Base-by-base conservation (phyloP, 2,113 vertebrate genomes). In the Atherinomorus stipes region DNA sequence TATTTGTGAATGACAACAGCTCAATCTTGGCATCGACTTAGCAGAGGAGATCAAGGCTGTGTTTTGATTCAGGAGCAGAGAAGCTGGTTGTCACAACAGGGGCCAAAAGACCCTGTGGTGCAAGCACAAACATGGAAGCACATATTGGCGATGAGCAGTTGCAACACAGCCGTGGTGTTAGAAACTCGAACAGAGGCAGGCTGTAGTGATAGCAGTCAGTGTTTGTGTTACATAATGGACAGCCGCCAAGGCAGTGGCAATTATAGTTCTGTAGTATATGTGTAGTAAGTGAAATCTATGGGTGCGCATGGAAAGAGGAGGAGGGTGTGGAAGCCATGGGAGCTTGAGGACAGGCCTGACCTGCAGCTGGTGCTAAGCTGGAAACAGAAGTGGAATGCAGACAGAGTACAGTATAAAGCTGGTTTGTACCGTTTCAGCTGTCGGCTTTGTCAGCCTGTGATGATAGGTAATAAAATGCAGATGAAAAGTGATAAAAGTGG, bases 161-260 rank as follows among this genome's bases (percentile, higher is more conserved):
- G 4, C 44, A 53, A 52, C 84, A 67, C 71, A 51, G 78, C 85
- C 67, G 82, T 67, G 85, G 71, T 70, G 61, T 50, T 56, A 64
- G 90, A 79, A 92, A 92, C 79, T 63, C 26, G 79, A 92, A 83
- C 58, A 25, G 58, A 64, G 62, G 54, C 69, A 37, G n/a, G 42
- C 56, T 1, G 60, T 94, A 74, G 92, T 91, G 90, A 94, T 90
- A 91, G 91, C 91, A 93, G 88, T 76, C 84, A 57, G 80, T 94
- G 91, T 94, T 93, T 93, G 80, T 78, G 88, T 94, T 93, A 88
- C 72, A 87, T 92, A 94, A 93, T 74, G 2, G 60, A 78, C 74
- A 78, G 65, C 60, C 64, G 71, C 70, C 56, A 34, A 61, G 64
- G 53, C 40, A 21, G 64, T 63, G 53, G 83, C 80, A 90, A 76